Evolutionary conservation across 2,888 invertebrate species (phyloP).

Genomic region (Volucella inanis): DNA sequence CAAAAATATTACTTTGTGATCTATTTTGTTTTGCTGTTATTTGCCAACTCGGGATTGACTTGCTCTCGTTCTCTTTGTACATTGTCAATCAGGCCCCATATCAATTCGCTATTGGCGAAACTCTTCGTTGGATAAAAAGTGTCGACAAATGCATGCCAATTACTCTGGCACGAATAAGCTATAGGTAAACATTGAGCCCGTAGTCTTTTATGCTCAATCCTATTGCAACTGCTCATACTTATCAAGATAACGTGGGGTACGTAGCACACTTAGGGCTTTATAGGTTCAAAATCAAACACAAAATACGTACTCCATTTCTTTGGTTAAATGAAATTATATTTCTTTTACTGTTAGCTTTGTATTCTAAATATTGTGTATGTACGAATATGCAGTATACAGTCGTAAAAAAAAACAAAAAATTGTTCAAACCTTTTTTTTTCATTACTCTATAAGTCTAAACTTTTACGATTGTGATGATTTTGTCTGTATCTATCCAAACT

Average conservation of each 20-base stretch:
- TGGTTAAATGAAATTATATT: constrained; percentile 44
- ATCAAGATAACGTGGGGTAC: not conserved
- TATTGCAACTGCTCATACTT: too few species aligned
- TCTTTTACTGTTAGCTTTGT: constrained; percentile 7
- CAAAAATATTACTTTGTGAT: too few species aligned
- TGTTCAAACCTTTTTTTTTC: not conserved
- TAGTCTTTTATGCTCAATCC: too few species aligned
- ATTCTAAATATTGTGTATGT: constrained; percentile 43
- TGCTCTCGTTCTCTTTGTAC: too few species aligned
- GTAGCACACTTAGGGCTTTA: not conserved
- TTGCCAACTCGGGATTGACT: too few species aligned
- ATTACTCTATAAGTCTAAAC: constrained; percentile 49
- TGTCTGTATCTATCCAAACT: constrained; percentile 1
- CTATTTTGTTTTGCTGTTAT: too few species aligned
- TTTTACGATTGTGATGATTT: constrained; percentile 44
- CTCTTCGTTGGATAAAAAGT: too few species aligned
- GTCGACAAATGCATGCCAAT: too few species aligned
- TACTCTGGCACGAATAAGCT: too few species aligned
- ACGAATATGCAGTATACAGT: constrained; percentile 27
- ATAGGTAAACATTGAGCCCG: too few species aligned
- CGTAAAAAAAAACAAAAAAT: constrained; percentile 27
- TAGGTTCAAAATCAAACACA: not conserved
- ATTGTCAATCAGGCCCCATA: too few species aligned
- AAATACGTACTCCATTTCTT: constrained; percentile 20
- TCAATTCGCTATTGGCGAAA: too few species aligned